Percentiles rank a stretch among this genome's conserved stretches.
Evolutionary conservation across 2,113 vertebrate species (phyloP).

Genomic region (Bos javanicus): DNA sequence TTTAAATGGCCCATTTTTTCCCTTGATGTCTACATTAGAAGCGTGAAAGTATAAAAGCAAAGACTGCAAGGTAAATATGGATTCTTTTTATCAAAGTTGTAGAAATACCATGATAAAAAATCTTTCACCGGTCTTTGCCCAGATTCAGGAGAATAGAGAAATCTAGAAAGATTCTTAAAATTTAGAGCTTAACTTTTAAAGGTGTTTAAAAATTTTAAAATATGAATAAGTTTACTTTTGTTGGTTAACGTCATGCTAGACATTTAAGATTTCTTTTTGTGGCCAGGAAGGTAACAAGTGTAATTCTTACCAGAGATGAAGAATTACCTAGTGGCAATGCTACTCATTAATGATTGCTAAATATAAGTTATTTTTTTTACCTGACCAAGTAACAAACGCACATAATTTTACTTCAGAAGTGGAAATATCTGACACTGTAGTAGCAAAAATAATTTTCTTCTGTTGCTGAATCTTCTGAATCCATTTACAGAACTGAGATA

Average conservation of each 20-base stretch:
- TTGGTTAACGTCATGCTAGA: slow-evolving; percentile 8
- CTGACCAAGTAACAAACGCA: slow-evolving; percentile 96
- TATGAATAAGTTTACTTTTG: neutral
- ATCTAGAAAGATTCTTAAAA: neutral
- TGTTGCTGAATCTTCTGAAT: slow-evolving; percentile 86
- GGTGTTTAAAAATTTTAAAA: neutral
- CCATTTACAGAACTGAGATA: slow-evolving; percentile 94
- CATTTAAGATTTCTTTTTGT: slow-evolving; percentile 25
- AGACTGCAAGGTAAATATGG: neutral
- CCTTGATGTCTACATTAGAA: neutral
- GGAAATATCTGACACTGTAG: slow-evolving; percentile 41
- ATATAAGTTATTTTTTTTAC: slow-evolving; percentile 77
- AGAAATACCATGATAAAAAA: neutral
- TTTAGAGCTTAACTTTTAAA: slow-evolving; percentile 25
- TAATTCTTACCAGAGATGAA: slow-evolving; percentile 36
- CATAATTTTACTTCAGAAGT: slow-evolving; percentile 80
- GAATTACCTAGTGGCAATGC: neutral
- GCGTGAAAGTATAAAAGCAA: slow-evolving; percentile 34
- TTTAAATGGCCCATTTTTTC: neutral
- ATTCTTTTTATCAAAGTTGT: neutral
- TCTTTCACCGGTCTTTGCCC: neutral
- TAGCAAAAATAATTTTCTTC: slow-evolving; percentile 84
- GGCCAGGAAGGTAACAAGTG: neutral
- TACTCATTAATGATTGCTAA: neutral
- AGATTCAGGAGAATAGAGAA: neutral